Conservation (phyloP, 2,888 invertebrate genomes). For the Protodeltote pygarga region DNA sequence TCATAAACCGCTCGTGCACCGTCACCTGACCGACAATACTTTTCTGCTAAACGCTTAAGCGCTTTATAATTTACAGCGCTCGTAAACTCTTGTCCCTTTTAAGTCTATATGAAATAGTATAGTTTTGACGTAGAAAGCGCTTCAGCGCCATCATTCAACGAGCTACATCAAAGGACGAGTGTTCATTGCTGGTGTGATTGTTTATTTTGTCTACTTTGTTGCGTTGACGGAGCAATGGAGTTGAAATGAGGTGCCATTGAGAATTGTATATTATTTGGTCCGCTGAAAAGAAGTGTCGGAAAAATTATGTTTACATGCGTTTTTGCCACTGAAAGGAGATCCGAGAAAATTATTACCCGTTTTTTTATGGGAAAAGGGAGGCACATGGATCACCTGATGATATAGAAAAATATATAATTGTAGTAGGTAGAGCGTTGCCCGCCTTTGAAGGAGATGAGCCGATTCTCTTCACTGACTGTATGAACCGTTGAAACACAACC, state of each 20-base stretch:
- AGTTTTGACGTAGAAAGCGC: conserved; percentile 55
- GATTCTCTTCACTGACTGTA: too few species aligned
- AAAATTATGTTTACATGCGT: conserved; percentile 32
- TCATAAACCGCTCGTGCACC: conserved; percentile 53
- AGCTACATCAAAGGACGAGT: conserved; percentile 66
- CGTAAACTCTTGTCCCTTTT: conserved; percentile 75
- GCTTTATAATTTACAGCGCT: conserved; percentile 71
- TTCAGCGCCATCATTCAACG: conserved; percentile 61
- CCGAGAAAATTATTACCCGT: too few species aligned
- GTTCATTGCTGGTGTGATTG: conserved; percentile 56
- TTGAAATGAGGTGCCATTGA: conserved; percentile 47
- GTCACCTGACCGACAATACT: conserved; percentile 68
- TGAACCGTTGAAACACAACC: too few species aligned
- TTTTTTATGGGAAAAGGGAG: too few species aligned
- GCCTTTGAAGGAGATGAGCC: too few species aligned
- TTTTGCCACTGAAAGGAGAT: conserved; percentile 3
- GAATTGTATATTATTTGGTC: conserved; percentile 37
- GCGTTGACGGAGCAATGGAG: conserved; percentile 56
- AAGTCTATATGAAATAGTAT: conserved; percentile 62
- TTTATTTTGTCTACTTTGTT: conserved; percentile 75
- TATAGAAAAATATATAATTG: too few species aligned
- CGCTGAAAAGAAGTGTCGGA: conserved; percentile 35
- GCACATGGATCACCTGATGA: too few species aligned
- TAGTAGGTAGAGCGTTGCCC: too few species aligned
- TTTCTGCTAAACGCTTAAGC: conserved; percentile 50